Evolutionary conservation across 2,888 invertebrate genomes (phyloP).

Genomic region (Ochropleura plecta): DNA sequence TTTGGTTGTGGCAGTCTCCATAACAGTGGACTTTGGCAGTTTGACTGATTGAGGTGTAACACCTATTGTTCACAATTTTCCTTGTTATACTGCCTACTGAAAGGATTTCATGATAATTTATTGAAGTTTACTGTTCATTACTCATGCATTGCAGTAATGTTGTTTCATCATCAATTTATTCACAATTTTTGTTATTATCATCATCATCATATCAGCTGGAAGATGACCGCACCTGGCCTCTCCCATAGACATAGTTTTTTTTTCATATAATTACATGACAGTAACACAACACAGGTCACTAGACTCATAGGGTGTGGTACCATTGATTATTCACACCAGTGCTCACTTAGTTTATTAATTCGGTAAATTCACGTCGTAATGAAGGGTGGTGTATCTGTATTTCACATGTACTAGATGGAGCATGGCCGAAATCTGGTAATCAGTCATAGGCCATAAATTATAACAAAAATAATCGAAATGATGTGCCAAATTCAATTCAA

Average conservation of each 20-base stretch:
- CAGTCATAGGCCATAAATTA: slow-evolving; percentile 2
- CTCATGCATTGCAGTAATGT: background rate
- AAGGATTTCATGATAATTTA: slow-evolving; percentile 39
- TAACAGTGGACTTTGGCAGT: background rate
- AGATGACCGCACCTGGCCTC: slow-evolving; percentile 19
- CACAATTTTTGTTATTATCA: slow-evolving; percentile 3
- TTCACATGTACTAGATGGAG: slow-evolving; percentile 2
- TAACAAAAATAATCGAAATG: slow-evolving; percentile 19
- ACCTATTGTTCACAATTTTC: slow-evolving; percentile 34
- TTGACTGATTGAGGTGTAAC: background rate
- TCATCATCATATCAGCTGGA: slow-evolving; percentile 8
- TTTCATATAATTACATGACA: slow-evolving; percentile 10
- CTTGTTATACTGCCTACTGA: slow-evolving; percentile 27
- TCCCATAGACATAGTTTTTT: slow-evolving; percentile 11
- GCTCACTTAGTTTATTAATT: slow-evolving; percentile 37
- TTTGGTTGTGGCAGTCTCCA: background rate
- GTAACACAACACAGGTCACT: slow-evolving; percentile 30
- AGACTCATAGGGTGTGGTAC: slow-evolving; percentile 61
- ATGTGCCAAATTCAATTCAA: slow-evolving; percentile 7
- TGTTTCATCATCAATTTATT: background rate
- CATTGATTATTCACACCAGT: slow-evolving; percentile 54
- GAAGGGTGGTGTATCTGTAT: background rate
- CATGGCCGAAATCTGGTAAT: slow-evolving; percentile 12
- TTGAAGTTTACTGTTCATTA: slow-evolving; percentile 11
- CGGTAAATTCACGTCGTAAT: slow-evolving; percentile 21